phyloP scores from a whole-genome alignment of 2,888 invertebrate species.

The Pilophorus perplexus region DNA sequence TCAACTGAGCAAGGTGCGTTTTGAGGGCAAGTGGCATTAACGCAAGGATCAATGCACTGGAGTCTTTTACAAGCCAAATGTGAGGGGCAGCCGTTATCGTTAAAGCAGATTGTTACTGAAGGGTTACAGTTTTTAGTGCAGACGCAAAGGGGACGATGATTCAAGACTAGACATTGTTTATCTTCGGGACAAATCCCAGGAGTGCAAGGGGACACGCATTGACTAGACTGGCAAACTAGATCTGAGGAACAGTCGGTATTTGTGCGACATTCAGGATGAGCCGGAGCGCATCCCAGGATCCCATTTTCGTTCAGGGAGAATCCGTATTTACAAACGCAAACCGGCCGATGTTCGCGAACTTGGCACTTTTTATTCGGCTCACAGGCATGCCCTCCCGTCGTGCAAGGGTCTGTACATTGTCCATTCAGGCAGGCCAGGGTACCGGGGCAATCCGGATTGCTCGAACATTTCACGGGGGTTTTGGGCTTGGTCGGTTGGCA shows the following conservation, averaged over 20 bases:
- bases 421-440: constrained; percentile 73
- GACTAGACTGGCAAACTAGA: constrained; percentile 76
- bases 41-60: constrained; percentile 87
- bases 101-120: constrained; percentile 79
- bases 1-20: constrained; percentile 88
- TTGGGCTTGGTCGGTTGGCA: constrained; percentile 58
- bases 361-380: constrained; percentile 82
- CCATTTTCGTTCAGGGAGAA: constrained; percentile 84
- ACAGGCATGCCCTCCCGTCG: constrained; percentile 66
- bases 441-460: constrained; percentile 69
- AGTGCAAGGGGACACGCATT: constrained; percentile 84
- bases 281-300: constrained; percentile 79
- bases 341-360: constrained; percentile 78
- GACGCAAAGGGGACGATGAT: constrained; percentile 82
- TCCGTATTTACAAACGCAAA: constrained; percentile 85
- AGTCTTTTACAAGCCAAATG: constrained; percentile 83
- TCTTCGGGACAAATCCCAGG: constrained; percentile 72
- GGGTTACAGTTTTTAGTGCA: constrained; percentile 85
- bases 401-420: constrained; percentile 78
- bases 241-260: constrained; percentile 83
- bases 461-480: constrained; percentile 57
- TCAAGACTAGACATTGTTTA: constrained; percentile 82
- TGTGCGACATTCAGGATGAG: constrained; percentile 71
- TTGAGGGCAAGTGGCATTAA: constrained; percentile 77
- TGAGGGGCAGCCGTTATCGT: constrained; percentile 83